Evolutionary conservation across 2,113 vertebrate species (phyloP).

Genomic region (Drymodes brunneopygia): DNA sequence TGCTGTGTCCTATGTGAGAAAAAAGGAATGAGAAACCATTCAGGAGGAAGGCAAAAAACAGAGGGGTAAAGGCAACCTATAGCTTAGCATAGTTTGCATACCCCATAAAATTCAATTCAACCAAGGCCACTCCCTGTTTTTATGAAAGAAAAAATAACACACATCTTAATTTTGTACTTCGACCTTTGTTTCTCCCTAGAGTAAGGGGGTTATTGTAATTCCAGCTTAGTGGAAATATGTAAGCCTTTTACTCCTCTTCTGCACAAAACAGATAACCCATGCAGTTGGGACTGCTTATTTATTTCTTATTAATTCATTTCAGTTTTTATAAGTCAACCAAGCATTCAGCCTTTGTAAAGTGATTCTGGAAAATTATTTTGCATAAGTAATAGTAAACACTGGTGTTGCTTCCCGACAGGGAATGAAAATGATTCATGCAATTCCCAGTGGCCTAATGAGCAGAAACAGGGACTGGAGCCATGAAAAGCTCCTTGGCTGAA

Average conservation of each 20-base stretch:
- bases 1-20: neutral
- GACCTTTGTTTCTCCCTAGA: slow-evolving; percentile 29
- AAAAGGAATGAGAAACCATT: neutral
- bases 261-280: slow-evolving; percentile 69
- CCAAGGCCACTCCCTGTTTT: neutral
- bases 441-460: slow-evolving; percentile 61
- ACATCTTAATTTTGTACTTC: slow-evolving; percentile 61
- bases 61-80: neutral
- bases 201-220: slow-evolving; percentile 64
- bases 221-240: slow-evolving; percentile 66
- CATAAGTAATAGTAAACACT: slow-evolving; percentile 76
- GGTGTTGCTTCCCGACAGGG: slow-evolving; percentile 65
- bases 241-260: slow-evolving; percentile 57
- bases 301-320: slow-evolving; percentile 74
- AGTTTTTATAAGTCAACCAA: slow-evolving; percentile 71
- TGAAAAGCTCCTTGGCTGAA: slow-evolving; percentile 27
- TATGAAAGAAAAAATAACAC: slow-evolving; percentile 47
- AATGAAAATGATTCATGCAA: slow-evolving; percentile 61
- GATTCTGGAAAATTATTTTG: slow-evolving; percentile 77
- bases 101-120: neutral
- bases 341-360: slow-evolving; percentile 72
- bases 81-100: neutral
- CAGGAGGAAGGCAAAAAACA: neutral
- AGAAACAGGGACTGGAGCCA: slow-evolving; percentile 51
- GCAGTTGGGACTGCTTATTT: slow-evolving; percentile 63